These are phyloP conservation scores for Diachrysia chrysitis DNA, from an alignment of 2,888 invertebrate genomes.

Conservation along the genomic window DNA sequence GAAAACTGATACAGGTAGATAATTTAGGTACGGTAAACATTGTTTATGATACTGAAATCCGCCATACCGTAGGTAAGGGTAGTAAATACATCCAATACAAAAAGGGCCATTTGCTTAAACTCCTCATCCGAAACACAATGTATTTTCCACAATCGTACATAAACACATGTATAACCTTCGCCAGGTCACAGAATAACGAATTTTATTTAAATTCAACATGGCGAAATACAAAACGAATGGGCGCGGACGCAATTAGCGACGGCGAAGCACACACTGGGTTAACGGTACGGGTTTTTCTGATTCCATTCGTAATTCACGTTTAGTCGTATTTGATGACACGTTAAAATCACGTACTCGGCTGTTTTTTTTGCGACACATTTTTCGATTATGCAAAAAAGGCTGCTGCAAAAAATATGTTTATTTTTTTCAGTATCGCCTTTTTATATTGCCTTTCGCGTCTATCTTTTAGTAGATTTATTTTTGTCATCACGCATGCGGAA, in stretches of 20 bases:
- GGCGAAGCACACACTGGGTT: slow-evolving; percentile 45
- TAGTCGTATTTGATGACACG: slow-evolving; percentile 56
- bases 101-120: background rate
- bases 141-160: slow-evolving; percentile 10
- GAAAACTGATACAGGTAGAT: too few species aligned
- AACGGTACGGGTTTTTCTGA: slow-evolving; percentile 50
- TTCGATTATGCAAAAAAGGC: slow-evolving; percentile 21
- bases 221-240: slow-evolving; percentile 64
- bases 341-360: slow-evolving; percentile 25
- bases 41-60: background rate
- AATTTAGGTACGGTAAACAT: background rate
- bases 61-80: background rate
- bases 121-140: slow-evolving; percentile 6
- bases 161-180: slow-evolving; percentile 14
- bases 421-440: background rate
- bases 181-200: slow-evolving; percentile 38
- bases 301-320: slow-evolving; percentile 56
- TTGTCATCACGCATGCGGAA: background rate
- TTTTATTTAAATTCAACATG: slow-evolving; percentile 63
- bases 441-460: background rate
- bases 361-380: slow-evolving; percentile 22
- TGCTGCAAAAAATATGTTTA: background rate
- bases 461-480: background rate
- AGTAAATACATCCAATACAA: background rate
- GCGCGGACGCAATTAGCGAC: slow-evolving; percentile 66